Conservation (phyloP, 2,888 invertebrate species). For the Coleophora flavipennella region DNA sequence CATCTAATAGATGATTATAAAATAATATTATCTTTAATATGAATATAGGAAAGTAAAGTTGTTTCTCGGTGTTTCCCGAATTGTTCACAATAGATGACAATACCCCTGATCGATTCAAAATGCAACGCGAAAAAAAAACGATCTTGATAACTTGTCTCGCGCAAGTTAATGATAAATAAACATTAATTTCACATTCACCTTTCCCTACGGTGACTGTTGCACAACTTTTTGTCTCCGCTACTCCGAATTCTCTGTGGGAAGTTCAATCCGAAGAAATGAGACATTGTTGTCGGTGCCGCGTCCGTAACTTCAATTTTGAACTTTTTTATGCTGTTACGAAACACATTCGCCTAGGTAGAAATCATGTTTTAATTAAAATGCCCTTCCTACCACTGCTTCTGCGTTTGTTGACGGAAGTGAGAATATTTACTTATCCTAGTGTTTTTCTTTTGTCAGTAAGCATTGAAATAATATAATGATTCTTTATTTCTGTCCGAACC, state of each 20-base stretch:
- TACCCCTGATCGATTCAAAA: background rate
- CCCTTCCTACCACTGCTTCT: constrained; percentile 22
- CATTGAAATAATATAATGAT: too few relatives aligned
- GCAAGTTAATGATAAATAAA: constrained; percentile 29
- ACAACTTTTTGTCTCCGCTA: constrained; percentile 26
- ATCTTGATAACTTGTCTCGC: constrained; percentile 22
- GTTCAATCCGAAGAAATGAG: too few relatives aligned
- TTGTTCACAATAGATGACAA: too few relatives aligned
- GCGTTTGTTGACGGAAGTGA: constrained; percentile 14
- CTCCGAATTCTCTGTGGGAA: constrained; percentile 2
- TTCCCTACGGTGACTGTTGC: constrained; percentile 45
- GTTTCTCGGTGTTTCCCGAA: too few relatives aligned
- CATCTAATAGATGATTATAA: too few relatives aligned
- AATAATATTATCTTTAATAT: too few relatives aligned
- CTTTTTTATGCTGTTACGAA: constrained; percentile 30
- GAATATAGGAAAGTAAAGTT: too few relatives aligned
- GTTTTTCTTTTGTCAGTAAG: too few relatives aligned
- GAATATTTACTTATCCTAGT: too few relatives aligned
- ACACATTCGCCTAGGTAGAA: constrained; percentile 25
- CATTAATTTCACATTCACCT: constrained; percentile 38
- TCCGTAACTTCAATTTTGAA: constrained; percentile 18
- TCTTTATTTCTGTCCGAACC: too few relatives aligned
- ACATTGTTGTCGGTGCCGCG: too few relatives aligned
- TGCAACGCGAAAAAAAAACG: background rate
- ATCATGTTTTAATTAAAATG: constrained; percentile 34